Base-by-base conservation (phyloP, 2,113 vertebrate genomes). In the Mandrillus leucophaeus region DNA sequence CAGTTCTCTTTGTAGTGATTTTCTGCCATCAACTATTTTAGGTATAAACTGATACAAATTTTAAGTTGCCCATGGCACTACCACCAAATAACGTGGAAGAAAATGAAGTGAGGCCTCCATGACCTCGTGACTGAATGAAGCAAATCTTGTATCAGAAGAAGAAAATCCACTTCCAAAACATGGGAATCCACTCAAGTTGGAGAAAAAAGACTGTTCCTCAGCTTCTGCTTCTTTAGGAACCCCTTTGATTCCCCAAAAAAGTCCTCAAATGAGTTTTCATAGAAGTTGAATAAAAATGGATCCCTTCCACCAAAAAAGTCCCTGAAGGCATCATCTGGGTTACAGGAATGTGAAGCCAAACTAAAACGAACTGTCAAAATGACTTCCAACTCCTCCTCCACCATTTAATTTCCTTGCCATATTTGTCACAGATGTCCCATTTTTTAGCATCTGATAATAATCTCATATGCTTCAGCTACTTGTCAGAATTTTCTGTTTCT, bases 221-320 rank as follows among this genome's bases (percentile, higher is more conserved):
- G 97, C 5, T 99, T 95, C 99, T 98, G 98, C 91, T 99, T 32
- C 99, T 99, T 22, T 99, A 99, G 73, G 98, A 98, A 66, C 98
- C 99, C 81, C 98, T 98, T 13, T 98, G 99, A 73, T 96, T 98
- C 32, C 0, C 99, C 99, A 0, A 99, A 99, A 97, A 99, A 99
- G 93, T 99, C 98, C 0, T 99, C 99, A 80, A 99, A 99, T 17
- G 99, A 99, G 95, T 99, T 99, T 70, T 99, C 99, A 68, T 16
- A 68, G 66, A 68, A 16, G 16, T 68, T 35, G 32, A 68, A 68
- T 32, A 35, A 68, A 68, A 68, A 68, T 68, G 66, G 66, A 32
- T 68, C 10, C 32, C 66, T 68, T 68, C 66, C 32, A 68, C 32
- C 61, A 64, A 68, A 35, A 68, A n/a, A 18, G 6, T 32, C 13